Evolutionary conservation across 2,113 vertebrate genomes (phyloP), one percentile per base, ranked within the genome.

Genomic region (Cynocephalus volans): DNA sequence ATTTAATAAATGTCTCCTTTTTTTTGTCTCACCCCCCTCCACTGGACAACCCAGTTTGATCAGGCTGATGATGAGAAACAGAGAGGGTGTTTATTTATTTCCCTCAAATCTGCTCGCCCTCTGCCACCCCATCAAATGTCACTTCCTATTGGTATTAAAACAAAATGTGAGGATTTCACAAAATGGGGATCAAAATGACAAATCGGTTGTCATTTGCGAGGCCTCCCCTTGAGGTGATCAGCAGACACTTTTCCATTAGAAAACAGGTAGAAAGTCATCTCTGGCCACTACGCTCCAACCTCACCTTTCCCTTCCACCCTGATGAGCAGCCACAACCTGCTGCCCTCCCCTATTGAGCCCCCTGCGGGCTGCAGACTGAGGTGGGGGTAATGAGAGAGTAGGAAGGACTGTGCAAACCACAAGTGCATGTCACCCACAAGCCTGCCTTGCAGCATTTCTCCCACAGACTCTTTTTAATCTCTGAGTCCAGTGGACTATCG

Each of bases 371-470:
- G 24, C 9, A 72, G 82, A 73, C 73, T 65, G 5, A 56, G 70
- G 77, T 62, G 14, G 45, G 41, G 58, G 80, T 9, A 36, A 41
- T 1, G 48, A 77, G 62, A 52, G 62, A 83, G 62, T 67, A 60
- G 96, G 75, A 82, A 72, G 80, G 36, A 23, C 60, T 1, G 4
- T 77, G 56, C 8, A 88, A 92, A 91, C 95, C 95, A 95, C 93
- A 96, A 64, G 5, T 17, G 5, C 24, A 5, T 3, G 73, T 93
- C 92, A 64, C 24, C 31, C 77, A 54, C 67, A 28, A 36, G 79
- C 24, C 33, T 8, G 36, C 45, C 19, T 52, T 65, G 33, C 21
- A 60, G 62, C 6, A 3, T 77, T 96, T 93, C 92, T 90, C 67
- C 93, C 45, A 56, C 4, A 1, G 80, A 52, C 50, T 14, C 5